Conservation (phyloP, 64 coral and sea anemone species). For the Anthopleura sola region DNA sequence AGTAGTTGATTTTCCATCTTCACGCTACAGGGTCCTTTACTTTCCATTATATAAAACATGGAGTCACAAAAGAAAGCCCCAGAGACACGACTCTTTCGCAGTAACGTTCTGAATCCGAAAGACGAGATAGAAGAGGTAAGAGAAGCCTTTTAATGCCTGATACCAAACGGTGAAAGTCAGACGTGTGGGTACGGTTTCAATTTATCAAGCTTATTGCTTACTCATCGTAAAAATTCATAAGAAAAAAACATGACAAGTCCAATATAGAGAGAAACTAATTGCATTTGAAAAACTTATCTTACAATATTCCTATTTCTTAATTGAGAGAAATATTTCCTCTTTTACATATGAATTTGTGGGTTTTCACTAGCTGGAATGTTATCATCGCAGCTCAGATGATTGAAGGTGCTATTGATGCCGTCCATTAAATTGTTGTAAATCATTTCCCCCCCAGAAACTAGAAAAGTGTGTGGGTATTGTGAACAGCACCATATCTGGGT, state of each 20-base stretch:
- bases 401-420: no score
- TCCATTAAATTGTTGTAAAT: neutral
- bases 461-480: conserved; percentile 80
- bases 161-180: neutral
- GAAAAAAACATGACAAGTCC: no score
- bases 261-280: no score
- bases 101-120: conserved; percentile 51
- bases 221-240: no score
- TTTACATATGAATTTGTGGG: no score
- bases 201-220: no score
- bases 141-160: neutral
- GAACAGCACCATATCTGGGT: conserved; percentile 49
- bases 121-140: conserved; percentile 64
- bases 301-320: no score
- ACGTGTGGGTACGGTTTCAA: neutral
- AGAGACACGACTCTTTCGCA: conserved; percentile 45
- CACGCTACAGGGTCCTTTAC: neutral
- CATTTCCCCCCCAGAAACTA: conserved; percentile 46
- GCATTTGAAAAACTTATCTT: no score
- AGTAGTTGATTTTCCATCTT: neutral
- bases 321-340: no score
- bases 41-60: neutral
- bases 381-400: no score
- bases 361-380: no score
- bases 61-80: neutral